Percentiles rank a stretch among this genome's conserved stretches.
These are phyloP conservation scores for Lasioglossum baleicum DNA, from an alignment of 1,140 invertebrate species.

Conservation along the genomic window DNA sequence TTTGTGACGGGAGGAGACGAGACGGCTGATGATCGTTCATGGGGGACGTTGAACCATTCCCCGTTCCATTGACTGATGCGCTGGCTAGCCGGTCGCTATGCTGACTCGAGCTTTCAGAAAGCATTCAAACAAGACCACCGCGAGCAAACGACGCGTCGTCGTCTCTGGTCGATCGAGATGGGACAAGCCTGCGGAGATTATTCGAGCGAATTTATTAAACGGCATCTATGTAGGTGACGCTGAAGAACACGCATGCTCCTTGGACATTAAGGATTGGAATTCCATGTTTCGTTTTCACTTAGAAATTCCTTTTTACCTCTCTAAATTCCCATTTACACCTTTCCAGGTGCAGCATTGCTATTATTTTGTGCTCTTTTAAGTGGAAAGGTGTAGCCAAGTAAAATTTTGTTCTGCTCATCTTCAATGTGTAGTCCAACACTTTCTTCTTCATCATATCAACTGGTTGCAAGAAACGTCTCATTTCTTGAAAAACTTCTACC, in stretches of 20 bases:
- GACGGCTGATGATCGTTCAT: constrained; percentile 33
- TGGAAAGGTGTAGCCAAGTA: no score
- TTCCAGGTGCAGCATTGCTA: no score
- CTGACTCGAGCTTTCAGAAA: constrained; percentile 32
- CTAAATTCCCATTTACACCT: no score
- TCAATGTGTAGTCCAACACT: no score
- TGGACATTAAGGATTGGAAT: background rate
- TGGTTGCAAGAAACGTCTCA: no score
- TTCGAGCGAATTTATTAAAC: background rate
- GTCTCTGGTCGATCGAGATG: background rate
- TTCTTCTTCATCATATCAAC: no score
- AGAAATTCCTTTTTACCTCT: no score
- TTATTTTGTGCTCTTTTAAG: no score
- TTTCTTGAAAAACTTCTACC: no score
- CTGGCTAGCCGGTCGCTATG: background rate
- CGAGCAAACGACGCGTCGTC: constrained; percentile 9
- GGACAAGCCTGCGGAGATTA: background rate
- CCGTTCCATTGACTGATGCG: constrained; percentile 28
- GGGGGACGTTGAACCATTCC: constrained; percentile 36
- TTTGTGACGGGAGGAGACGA: no score
- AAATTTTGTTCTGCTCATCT: no score
- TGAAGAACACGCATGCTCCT: background rate
- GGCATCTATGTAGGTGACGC: background rate
- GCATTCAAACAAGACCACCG: constrained; percentile 6
- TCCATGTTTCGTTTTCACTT: no score